These are phyloP conservation scores for Zaprionus inermis DNA, from an alignment of 1,140 invertebrate genomes.

Conservation along the genomic window DNA sequence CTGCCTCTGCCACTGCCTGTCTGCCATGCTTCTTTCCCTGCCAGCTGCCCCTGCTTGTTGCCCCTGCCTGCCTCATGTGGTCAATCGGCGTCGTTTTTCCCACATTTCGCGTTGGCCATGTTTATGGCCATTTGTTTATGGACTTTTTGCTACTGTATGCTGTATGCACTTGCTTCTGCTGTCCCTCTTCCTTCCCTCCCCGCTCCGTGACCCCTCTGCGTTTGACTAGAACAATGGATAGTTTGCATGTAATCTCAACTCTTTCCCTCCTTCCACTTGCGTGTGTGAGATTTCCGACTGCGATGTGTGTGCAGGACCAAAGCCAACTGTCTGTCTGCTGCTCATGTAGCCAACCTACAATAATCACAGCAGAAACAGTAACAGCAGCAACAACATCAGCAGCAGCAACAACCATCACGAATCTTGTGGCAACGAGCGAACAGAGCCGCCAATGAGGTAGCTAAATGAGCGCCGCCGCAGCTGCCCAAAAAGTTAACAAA, in stretches of 20 bases:
- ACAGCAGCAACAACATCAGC: constrained; percentile 27
- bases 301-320: constrained; percentile 55
- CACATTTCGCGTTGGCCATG: constrained; percentile 57
- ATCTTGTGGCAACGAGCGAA: constrained; percentile 57
- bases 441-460: constrained; percentile 81
- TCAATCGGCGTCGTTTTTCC: constrained; percentile 61
- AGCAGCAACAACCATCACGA: constrained; percentile 51
- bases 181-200: background rate
- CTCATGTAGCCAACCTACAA: constrained; percentile 24
- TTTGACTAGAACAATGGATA: constrained; percentile 70
- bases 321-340: constrained; percentile 24
- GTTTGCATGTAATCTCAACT: constrained; percentile 74
- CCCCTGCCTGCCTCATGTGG: constrained; percentile 16
- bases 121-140: constrained; percentile 69
- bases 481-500: constrained; percentile 74
- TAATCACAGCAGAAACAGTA: constrained; percentile 24
- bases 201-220: background rate
- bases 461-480: constrained; percentile 65
- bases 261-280: background rate
- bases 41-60: background rate
- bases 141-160: constrained; percentile 57
- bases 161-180: constrained; percentile 56
- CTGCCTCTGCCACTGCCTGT: background rate
- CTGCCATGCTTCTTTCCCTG: background rate
- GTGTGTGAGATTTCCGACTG: constrained; percentile 43